These are phyloP conservation scores for Trichonephila inaurata DNA, from an alignment of 1,140 invertebrate genomes.

Conservation along the genomic window DNA sequence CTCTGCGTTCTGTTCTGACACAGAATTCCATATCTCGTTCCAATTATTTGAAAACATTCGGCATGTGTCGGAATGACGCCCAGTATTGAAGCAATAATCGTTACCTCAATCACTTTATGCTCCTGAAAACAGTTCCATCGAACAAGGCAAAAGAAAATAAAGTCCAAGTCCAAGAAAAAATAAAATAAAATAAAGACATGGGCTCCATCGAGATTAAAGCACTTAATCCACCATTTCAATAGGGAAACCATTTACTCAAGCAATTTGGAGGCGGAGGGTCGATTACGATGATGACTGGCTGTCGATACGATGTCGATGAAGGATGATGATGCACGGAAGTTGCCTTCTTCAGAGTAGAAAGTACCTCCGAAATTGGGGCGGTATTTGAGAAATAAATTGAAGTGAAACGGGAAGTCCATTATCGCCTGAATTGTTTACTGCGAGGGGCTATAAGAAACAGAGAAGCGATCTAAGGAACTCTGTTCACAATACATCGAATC, in stretches of 20 bases:
- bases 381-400: not conserved
- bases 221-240: slow-evolving; percentile 46
- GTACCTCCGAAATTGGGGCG: not conserved
- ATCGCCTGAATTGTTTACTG: not conserved
- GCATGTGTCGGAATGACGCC: slow-evolving; percentile 14
- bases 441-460: not conserved
- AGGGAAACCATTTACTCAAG: not conserved
- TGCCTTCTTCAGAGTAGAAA: slow-evolving; percentile 15
- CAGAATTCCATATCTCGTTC: slow-evolving; percentile 30
- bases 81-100: slow-evolving; percentile 39
- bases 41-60: slow-evolving; percentile 48
- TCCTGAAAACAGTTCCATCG: not conserved
- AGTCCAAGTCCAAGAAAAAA: not conserved
- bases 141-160: not conserved
- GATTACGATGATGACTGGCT: slow-evolving; percentile 46
- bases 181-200: not conserved
- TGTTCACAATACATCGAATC: not conserved
- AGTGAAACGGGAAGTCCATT: slow-evolving; percentile 14
- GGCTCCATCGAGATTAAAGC: not conserved
- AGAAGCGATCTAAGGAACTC: not conserved
- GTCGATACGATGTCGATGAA: slow-evolving; percentile 53
- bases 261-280: slow-evolving; percentile 6
- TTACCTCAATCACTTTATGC: not conserved
- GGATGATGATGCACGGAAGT: not conserved
- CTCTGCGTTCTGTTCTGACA: not conserved